phyloP scores from a whole-genome alignment of 1,140 invertebrate species.

The Nebria ingens region DNA sequence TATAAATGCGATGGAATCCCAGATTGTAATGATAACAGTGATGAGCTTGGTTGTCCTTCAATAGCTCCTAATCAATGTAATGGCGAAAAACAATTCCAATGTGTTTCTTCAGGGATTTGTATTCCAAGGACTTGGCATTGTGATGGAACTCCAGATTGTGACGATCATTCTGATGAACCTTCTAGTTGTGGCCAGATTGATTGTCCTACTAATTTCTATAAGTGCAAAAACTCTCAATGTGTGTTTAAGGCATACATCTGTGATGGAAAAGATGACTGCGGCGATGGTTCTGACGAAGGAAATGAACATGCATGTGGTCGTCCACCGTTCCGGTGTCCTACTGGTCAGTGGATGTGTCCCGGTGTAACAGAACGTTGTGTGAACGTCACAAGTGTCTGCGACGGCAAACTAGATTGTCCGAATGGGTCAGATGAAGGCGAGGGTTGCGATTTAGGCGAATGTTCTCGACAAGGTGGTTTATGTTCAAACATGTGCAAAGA shows the following conservation, averaged over 20 bases:
- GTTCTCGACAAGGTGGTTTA: conserved; percentile 53
- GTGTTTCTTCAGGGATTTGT: conserved; percentile 75
- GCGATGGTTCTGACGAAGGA: conserved; percentile 88
- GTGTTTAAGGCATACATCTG: conserved; percentile 91
- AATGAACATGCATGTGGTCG: conserved; percentile 60
- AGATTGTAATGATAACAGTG: conserved; percentile 84
- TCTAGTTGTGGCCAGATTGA: conserved; percentile 66
- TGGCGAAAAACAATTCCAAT: conserved; percentile 81
- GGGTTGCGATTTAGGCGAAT: conserved; percentile 70
- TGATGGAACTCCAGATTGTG: conserved; percentile 87
- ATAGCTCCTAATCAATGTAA: conserved; percentile 78
- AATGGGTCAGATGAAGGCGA: conserved; percentile 85
- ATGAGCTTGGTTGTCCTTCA: conserved; percentile 78
- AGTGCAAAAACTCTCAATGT: conserved; percentile 80
- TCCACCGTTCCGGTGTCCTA: conserved; percentile 64
- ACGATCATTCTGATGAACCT: conserved; percentile 86
- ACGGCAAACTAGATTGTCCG: conserved; percentile 76
- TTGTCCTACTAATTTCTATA: conserved; percentile 68
- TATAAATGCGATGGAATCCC: conserved; percentile 92
- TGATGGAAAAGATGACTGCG: conserved; percentile 92
- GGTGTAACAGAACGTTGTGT: conserved; percentile 65
- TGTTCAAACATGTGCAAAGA: conserved; percentile 83
- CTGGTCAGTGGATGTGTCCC: conserved; percentile 75
- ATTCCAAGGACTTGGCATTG: conserved; percentile 91
- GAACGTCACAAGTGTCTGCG: conserved; percentile 72